Conservation (phyloP, 1,140 invertebrate species). For the Zelostemma sp. region DNA sequence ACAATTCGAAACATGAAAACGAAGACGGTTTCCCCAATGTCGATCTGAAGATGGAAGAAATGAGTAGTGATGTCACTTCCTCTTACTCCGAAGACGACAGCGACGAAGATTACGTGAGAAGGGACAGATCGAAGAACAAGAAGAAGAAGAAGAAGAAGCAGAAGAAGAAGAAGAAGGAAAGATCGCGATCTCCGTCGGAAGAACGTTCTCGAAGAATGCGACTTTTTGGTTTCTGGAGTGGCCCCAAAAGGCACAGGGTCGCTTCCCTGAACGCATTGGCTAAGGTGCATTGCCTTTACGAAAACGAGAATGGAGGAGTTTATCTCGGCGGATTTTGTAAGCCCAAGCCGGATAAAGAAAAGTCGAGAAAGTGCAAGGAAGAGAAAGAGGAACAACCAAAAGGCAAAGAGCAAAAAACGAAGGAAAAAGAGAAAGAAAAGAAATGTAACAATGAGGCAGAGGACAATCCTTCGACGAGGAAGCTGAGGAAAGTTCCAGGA, state of each 20-base stretch:
- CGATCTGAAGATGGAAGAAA: slow-evolving; percentile 59
- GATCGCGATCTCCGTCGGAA: slow-evolving; percentile 55
- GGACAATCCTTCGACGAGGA: slow-evolving; percentile 69
- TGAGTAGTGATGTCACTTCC: slow-evolving; percentile 43
- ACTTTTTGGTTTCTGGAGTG: slow-evolving; percentile 74
- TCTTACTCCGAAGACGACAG: slow-evolving; percentile 59
- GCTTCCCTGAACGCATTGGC: slow-evolving; percentile 90
- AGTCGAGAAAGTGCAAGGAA: slow-evolving; percentile 51
- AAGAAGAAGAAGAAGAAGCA: slow-evolving; percentile 46
- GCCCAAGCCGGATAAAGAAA: slow-evolving; percentile 64
- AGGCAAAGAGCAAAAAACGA: slow-evolving; percentile 37
- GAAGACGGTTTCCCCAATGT: slow-evolving; percentile 45
- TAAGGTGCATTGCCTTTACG: slow-evolving; percentile 93
- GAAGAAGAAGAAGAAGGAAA: slow-evolving; percentile 47
- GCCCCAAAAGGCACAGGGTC: slow-evolving; percentile 84
- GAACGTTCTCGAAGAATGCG: slow-evolving; percentile 68
- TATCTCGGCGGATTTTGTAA: slow-evolving; percentile 73
- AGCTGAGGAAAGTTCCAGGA: slow-evolving; percentile 79
- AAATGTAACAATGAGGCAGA: slow-evolving; percentile 36
- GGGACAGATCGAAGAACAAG: slow-evolving; percentile 23
- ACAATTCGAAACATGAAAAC: slow-evolving; percentile 42
- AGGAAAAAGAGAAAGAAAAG: slow-evolving; percentile 30
- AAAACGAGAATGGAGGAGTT: slow-evolving; percentile 85
- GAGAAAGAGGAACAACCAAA: slow-evolving; percentile 47
- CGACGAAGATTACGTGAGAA: slow-evolving; percentile 40